Evolutionary conservation across 2,888 invertebrate genomes (phyloP).

Genomic region (Arctia plantaginis): DNA sequence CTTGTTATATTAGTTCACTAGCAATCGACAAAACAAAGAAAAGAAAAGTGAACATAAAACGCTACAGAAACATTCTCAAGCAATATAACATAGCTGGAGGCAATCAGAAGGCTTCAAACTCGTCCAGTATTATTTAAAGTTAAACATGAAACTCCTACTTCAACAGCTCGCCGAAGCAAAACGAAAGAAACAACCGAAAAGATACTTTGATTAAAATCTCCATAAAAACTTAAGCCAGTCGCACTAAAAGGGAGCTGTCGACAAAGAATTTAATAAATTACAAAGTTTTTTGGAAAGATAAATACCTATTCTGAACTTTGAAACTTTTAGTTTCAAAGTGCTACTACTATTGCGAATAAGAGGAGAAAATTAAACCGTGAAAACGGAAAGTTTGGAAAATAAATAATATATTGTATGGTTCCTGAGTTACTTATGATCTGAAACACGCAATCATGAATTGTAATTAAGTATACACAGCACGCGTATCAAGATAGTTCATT

Average conservation of each 20-base stretch:
- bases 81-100: background rate
- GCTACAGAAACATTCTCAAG: background rate
- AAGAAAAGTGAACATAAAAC: background rate
- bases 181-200: background rate
- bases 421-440: background rate
- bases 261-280: slow-evolving; percentile 35
- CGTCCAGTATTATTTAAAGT: background rate
- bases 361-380: slow-evolving; percentile 14
- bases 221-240: slow-evolving; percentile 18
- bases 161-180: background rate
- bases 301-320: slow-evolving; percentile 38
- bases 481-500: no score
- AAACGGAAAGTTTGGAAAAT: background rate
- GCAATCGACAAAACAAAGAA: background rate
- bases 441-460: background rate
- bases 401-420: background rate
- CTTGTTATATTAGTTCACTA: background rate
- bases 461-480: no score
- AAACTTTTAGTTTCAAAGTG: slow-evolving; percentile 12
- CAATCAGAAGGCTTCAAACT: background rate
- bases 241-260: slow-evolving; percentile 3
- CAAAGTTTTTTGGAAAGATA: slow-evolving; percentile 30
- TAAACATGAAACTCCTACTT: background rate
- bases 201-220: slow-evolving; percentile 17
- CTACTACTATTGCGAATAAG: slow-evolving; percentile 11